These are phyloP conservation scores for Apaloderma vittatum DNA, from an alignment of 2,113 vertebrate genomes.

Conservation along the genomic window DNA sequence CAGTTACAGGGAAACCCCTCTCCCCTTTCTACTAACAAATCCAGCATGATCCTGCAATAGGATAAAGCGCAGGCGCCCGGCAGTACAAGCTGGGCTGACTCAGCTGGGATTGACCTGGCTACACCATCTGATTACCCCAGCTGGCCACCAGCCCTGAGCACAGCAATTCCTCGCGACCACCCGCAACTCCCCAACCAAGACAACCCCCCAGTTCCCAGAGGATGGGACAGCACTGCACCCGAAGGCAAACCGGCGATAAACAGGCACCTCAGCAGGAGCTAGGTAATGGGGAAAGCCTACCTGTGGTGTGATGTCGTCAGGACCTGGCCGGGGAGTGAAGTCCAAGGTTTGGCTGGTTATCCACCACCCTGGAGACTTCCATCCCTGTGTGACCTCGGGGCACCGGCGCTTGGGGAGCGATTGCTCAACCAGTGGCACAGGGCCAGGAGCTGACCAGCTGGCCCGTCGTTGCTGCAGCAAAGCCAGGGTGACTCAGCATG, in stretches of 20 bases:
- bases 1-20: neutral
- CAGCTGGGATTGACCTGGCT: neutral
- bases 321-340: rapidly evolving
- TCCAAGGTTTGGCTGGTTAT: neutral
- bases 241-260: rapidly evolving
- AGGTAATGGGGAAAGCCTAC: neutral
- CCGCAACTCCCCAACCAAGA: neutral
- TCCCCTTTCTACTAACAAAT: neutral
- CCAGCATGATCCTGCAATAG: neutral
- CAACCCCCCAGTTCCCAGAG: neutral
- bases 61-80: neutral
- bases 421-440: neutral
- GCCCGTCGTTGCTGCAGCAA: rapidly evolving
- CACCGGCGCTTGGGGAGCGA: rapidly evolving
- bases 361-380: neutral
- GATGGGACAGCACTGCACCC: neutral
- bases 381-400: neutral
- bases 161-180: rapidly evolving
- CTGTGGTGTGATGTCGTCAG: rapidly evolving
- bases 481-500: rapidly evolving
- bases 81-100: neutral
- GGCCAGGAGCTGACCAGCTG: neutral
- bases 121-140: neutral
- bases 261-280: neutral
- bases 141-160: neutral